A percentile compares a stretch with the other conserved stretches of the same genome.
These are phyloP conservation scores for Synanthedon andrenaeformis DNA, from an alignment of 2,888 invertebrate species.

Conservation along the genomic window DNA sequence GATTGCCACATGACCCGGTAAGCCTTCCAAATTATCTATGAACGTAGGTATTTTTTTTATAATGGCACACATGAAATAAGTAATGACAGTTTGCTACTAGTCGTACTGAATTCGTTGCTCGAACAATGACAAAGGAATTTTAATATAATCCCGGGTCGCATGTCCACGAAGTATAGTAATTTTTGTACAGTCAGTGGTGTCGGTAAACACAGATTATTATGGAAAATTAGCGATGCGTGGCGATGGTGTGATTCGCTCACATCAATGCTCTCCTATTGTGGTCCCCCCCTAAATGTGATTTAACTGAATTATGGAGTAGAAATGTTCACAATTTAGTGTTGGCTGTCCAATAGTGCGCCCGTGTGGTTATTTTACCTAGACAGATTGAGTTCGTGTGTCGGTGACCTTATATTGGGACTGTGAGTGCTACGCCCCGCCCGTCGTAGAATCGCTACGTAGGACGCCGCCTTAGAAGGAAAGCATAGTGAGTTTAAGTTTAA, in stretches of 20 bases:
- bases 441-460: conserved; percentile 30
- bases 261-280: conserved; percentile 65
- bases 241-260: conserved; percentile 69
- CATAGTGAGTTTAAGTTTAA: conserved; percentile 33
- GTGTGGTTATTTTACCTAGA: conserved; percentile 22
- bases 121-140: conserved; percentile 25
- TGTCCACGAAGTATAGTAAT: conserved; percentile 36
- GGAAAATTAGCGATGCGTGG: conserved; percentile 62
- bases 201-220: conserved; percentile 42
- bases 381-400: conserved; percentile 24
- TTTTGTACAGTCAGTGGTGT: conserved; percentile 44
- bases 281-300: conserved; percentile 65
- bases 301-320: conserved; percentile 66
- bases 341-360: conserved; percentile 49
- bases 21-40: too few relatives aligned
- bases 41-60: too few relatives aligned
- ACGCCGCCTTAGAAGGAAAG: conserved; percentile 26
- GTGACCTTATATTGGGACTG: conserved; percentile 12
- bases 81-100: conserved; percentile 11
- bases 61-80: not conserved
- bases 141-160: conserved; percentile 6
- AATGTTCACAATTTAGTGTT: conserved; percentile 62
- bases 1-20: not conserved
- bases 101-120: conserved; percentile 23
- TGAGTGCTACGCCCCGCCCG: conserved; percentile 30